phyloP scores from a whole-genome alignment of 2,888 invertebrate genomes.

The Venustoraphidia nigricollis region DNA sequence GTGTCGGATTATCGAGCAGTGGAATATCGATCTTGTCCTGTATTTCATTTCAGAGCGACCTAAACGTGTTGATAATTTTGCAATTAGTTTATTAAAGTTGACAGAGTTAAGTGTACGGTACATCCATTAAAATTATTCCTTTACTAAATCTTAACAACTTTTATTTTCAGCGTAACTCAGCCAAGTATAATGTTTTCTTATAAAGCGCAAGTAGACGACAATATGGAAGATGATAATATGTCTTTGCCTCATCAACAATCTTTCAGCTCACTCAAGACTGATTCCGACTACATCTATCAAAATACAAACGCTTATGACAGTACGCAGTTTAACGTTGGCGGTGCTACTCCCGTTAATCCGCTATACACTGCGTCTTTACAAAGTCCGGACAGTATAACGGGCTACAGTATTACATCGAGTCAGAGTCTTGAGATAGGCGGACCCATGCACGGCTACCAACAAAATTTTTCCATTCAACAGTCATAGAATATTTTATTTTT shows the following conservation, averaged over 20 bases:
- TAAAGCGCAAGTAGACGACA: slow-evolving; percentile 64
- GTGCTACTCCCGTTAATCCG: slow-evolving; percentile 47
- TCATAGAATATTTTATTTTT: slow-evolving; percentile 3
- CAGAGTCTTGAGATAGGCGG: slow-evolving; percentile 31
- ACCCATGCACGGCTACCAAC: slow-evolving; percentile 25
- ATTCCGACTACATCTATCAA: slow-evolving; percentile 63
- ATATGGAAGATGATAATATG: slow-evolving; percentile 58
- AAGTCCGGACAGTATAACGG: slow-evolving; percentile 55
- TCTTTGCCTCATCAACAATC: slow-evolving; percentile 62
- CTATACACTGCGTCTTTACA: slow-evolving; percentile 54
- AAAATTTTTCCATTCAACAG: slow-evolving; percentile 15
- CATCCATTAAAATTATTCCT: no score
- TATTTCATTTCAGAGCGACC: background rate
- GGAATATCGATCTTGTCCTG: no score
- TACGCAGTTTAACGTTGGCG: slow-evolving; percentile 47
- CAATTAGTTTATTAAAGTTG: no score
- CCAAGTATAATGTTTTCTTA: slow-evolving; percentile 66
- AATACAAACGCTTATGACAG: slow-evolving; percentile 59
- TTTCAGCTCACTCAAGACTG: slow-evolving; percentile 56
- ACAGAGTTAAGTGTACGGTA: no score
- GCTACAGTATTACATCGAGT: slow-evolving; percentile 32
- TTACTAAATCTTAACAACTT: slow-evolving; percentile 2
- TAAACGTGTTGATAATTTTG: no score
- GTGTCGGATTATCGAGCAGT: no score
- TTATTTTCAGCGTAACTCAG: slow-evolving; percentile 43